Percentiles rank a stretch among this genome's conserved stretches.
These are phyloP conservation scores for Gambelia wislizenii DNA, from an alignment of 2,797 vertebrate species.

Conservation along the genomic window DNA sequence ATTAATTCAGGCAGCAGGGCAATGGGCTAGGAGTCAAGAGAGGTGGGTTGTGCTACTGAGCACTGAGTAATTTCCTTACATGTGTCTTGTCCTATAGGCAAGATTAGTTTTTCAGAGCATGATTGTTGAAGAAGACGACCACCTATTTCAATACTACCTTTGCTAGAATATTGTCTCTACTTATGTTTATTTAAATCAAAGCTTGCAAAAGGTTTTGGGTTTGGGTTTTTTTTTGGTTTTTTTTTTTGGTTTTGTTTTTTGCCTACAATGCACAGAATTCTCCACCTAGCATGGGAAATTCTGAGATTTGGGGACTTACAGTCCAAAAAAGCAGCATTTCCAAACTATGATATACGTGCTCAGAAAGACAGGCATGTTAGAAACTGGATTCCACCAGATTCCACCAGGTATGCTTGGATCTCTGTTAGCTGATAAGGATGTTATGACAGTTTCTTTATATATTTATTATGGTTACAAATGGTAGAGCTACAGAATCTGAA, in stretches of 20 bases:
- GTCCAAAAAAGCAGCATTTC: no score
- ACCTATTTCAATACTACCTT: not conserved
- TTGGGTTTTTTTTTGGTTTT: no score
- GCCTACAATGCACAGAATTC: no score
- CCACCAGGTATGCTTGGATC: not conserved
- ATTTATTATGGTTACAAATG: not conserved
- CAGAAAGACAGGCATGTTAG: not conserved
- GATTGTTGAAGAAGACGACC: not conserved
- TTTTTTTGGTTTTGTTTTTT: no score
- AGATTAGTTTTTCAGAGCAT: not conserved
- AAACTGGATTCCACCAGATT: not conserved
- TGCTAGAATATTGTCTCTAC: not conserved
- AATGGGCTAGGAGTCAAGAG: not conserved
- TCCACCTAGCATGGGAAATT: no score
- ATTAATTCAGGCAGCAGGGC: not conserved
- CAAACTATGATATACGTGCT: not conserved
- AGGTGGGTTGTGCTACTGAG: not conserved
- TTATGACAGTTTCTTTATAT: not conserved
- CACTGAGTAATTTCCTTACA: not conserved
- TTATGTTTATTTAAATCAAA: not conserved
- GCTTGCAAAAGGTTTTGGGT: no score
- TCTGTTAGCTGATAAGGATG: not conserved
- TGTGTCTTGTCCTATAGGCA: not conserved
- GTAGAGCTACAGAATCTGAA: not conserved
- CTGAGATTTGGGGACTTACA: no score